phyloP scores from a whole-genome alignment of 2,797 vertebrate genomes.

The Chromobotia macracanthus region DNA sequence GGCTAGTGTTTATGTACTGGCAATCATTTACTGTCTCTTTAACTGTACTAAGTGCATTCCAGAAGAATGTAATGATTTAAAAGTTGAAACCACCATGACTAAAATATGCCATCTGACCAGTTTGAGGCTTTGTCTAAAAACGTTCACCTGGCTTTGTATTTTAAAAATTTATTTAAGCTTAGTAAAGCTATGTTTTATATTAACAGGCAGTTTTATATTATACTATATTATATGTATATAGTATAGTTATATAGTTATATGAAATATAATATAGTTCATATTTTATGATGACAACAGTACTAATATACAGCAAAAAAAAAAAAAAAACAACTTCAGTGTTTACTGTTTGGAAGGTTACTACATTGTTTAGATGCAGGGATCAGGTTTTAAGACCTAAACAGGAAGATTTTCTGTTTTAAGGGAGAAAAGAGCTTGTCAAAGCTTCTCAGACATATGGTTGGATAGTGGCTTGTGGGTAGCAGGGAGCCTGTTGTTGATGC shows the following conservation, averaged over 20 bases:
- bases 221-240: no score
- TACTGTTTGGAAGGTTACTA: neutral
- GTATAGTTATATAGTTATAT: no score
- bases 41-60: neutral
- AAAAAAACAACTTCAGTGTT: neutral
- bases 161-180: neutral
- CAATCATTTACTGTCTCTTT: neutral
- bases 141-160: neutral
- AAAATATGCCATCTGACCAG: neutral
- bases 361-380: no score
- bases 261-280: neutral
- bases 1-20: no score
- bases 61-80: slow-evolving; percentile 12
- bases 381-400: neutral
- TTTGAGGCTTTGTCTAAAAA: neutral
- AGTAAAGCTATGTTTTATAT: neutral
- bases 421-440: neutral
- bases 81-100: neutral
- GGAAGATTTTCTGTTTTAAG: neutral
- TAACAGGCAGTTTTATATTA: no score
- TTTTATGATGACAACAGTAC: neutral
- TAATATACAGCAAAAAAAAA: neutral
- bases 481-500: neutral
- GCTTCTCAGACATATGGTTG: neutral
- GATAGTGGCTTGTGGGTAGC: neutral